These are phyloP conservation scores for Gambusia yucatana DNA, from an alignment of 2,797 vertebrate genomes.

Conservation along the genomic window DNA sequence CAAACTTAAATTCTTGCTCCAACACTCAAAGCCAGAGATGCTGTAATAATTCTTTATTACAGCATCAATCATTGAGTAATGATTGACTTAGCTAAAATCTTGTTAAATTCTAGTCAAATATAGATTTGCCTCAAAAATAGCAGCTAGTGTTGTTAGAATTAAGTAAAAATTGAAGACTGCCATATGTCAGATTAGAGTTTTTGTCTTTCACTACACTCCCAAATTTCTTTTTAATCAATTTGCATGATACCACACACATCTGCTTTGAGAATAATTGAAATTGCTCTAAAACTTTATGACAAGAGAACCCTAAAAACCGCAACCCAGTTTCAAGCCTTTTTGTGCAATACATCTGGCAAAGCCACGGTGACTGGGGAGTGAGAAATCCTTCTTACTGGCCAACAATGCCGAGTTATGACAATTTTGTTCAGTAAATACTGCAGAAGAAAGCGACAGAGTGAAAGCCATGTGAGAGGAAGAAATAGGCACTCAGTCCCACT, in stretches of 20 bases:
- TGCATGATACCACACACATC: not conserved
- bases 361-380: constrained; percentile 61
- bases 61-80: not conserved
- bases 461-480: constrained; percentile 45
- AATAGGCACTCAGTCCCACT: constrained; percentile 53
- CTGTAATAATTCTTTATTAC: not conserved
- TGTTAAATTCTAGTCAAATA: not conserved
- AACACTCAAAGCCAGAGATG: not conserved
- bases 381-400: constrained; percentile 78
- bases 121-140: not conserved
- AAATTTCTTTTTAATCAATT: not conserved
- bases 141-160: not conserved
- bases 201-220: not conserved
- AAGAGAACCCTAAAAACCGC: constrained; percentile 35
- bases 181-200: not conserved
- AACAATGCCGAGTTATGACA: constrained; percentile 55
- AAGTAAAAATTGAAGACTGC: not conserved
- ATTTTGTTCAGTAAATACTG: constrained; percentile 70
- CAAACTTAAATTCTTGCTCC: not conserved
- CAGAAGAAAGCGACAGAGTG: constrained; percentile 55
- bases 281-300: constrained; percentile 25
- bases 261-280: not conserved
- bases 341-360: constrained; percentile 53
- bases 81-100: not conserved
- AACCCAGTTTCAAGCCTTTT: constrained; percentile 58